Evolutionary conservation across 2,888 invertebrate species (phyloP).

Genomic region (Prostheceraeus crozeri): DNA sequence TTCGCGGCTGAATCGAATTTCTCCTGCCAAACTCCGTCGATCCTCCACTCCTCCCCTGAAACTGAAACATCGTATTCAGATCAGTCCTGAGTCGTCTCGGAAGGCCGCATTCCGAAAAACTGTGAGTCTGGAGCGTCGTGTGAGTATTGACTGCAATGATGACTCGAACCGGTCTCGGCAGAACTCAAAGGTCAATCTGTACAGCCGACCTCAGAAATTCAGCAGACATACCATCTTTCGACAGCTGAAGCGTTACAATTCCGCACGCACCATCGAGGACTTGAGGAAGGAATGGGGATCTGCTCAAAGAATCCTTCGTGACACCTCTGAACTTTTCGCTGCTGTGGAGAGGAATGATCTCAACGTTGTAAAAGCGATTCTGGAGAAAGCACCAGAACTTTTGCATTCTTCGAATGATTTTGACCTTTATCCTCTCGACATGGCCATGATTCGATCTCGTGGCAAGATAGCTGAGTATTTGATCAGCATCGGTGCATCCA

Average conservation of each 20-base stretch:
- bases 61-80: neutral
- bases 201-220: neutral
- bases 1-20: no score
- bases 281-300: neutral
- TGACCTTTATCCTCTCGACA: constrained; percentile 31
- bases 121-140: no score
- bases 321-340: constrained; percentile 29
- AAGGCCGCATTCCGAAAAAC: no score
- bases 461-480: no score
- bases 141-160: no score
- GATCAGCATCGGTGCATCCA: no score
- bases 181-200: no score
- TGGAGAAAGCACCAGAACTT: constrained; percentile 19
- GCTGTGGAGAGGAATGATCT: constrained; percentile 28
- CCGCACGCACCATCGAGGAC: neutral
- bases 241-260: constrained; percentile 1
- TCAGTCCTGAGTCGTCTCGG: neutral
- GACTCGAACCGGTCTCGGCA: no score
- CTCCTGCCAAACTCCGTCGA: no score
- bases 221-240: neutral
- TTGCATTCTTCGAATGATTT: constrained; percentile 32
- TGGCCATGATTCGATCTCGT: constrained; percentile 31
- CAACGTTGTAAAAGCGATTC: neutral
- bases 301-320: neutral
- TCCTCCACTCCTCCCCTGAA: no score